Conservation (phyloP, 1,140 invertebrate species). For the Pygmarrhopalites habei region DNA sequence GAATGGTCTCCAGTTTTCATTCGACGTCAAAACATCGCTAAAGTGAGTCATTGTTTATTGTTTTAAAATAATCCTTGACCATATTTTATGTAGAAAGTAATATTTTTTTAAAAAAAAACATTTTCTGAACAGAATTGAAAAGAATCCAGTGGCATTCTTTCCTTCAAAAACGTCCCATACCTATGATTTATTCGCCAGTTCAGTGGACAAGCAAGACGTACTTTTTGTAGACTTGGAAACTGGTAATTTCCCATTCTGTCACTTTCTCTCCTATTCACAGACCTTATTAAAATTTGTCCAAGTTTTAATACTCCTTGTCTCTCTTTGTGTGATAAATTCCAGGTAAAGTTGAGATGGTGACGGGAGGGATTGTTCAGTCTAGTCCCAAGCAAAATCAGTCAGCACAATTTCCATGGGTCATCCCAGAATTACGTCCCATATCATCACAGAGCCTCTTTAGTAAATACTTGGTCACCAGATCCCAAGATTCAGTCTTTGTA, state of each 20-base stretch:
- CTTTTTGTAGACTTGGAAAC: slow-evolving; percentile 65
- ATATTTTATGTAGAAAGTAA: too few relatives aligned
- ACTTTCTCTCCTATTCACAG: neutral
- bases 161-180: slow-evolving; percentile 65
- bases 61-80: too few relatives aligned
- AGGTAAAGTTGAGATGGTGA: slow-evolving; percentile 72
- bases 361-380: slow-evolving; percentile 44
- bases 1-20: slow-evolving; percentile 59
- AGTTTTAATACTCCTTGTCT: too few relatives aligned
- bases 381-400: neutral
- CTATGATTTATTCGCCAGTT: slow-evolving; percentile 67
- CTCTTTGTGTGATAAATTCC: slow-evolving; percentile 15
- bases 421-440: slow-evolving; percentile 53
- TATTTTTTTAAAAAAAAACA: too few relatives aligned
- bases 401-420: slow-evolving; percentile 3
- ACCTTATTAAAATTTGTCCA: neutral
- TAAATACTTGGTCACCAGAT: slow-evolving; percentile 66
- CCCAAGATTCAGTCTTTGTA: slow-evolving; percentile 63
- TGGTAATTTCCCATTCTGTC: slow-evolving; percentile 45
- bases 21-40: slow-evolving; percentile 69
- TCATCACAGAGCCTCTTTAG: slow-evolving; percentile 64
- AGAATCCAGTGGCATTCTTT: slow-evolving; percentile 70
- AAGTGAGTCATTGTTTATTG: slow-evolving; percentile 63
- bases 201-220: slow-evolving; percentile 65
- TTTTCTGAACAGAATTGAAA: too few relatives aligned